Evolutionary conservation across 2,113 vertebrate species (phyloP).

Genomic region (Phainopepla nitens): DNA sequence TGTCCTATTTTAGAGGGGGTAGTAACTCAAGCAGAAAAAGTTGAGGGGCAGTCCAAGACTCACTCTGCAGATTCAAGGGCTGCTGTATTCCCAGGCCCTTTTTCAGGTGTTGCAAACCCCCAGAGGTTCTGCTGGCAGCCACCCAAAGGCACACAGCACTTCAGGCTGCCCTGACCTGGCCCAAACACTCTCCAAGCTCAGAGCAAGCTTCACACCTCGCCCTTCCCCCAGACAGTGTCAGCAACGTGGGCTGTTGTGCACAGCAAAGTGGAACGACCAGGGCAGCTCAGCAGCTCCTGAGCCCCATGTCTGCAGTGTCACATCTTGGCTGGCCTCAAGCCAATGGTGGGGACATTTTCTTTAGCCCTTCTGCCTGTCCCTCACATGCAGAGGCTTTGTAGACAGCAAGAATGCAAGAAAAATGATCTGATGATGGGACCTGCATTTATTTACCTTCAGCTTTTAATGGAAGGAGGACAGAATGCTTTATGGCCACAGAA

Average conservation of each 20-base stretch:
- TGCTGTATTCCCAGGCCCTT: neutral
- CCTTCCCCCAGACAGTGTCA: neutral
- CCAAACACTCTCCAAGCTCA: neutral
- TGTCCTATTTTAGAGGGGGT: neutral
- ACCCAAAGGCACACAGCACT: neutral
- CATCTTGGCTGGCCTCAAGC: too few species aligned
- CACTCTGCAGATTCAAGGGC: neutral
- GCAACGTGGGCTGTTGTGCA: fast-evolving
- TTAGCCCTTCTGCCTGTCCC: neutral
- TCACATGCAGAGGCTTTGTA: neutral
- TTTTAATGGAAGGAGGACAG: neutral
- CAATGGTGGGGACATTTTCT: neutral
- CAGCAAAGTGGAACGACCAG: neutral
- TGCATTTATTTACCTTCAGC: neutral
- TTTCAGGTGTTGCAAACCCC: neutral
- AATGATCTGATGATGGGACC: neutral
- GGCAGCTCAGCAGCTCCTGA: fast-evolving
- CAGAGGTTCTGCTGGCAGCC: neutral
- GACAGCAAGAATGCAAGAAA: neutral
- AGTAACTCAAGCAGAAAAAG: neutral
- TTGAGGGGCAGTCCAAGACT: neutral
- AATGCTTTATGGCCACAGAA: neutral
- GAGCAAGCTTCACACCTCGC: neutral
- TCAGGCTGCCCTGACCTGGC: neutral
- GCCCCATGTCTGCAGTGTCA: neutral